Evolutionary conservation across 2,888 invertebrate species (phyloP).

Genomic region (Corythucha ciliata): DNA sequence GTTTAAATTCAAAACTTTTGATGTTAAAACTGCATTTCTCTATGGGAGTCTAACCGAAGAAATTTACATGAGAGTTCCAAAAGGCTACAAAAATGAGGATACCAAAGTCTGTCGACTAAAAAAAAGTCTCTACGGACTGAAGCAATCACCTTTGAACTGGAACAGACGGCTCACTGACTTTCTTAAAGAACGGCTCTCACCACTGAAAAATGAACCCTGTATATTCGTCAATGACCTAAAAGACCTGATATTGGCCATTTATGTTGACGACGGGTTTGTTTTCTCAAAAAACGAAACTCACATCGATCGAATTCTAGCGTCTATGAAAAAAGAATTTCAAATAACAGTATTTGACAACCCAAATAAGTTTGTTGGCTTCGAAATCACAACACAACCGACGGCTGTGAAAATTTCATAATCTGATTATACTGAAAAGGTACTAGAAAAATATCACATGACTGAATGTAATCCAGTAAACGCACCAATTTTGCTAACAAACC

Average conservation of each 20-base stretch:
- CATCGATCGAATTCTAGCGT: slow-evolving; percentile 24
- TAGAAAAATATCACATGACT: slow-evolving; percentile 27
- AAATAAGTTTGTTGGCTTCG: slow-evolving; percentile 29
- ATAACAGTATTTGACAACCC: slow-evolving; percentile 28
- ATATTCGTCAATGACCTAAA: slow-evolving; percentile 23
- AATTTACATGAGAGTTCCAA: slow-evolving; percentile 28
- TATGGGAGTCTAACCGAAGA: slow-evolving; percentile 28
- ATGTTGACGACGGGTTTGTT: slow-evolving; percentile 34
- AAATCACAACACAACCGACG: slow-evolving; percentile 11
- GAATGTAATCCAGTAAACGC: slow-evolving; percentile 23
- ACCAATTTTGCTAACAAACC: not conserved
- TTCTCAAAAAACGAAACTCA: slow-evolving; percentile 22
- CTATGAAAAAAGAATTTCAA: slow-evolving; percentile 30
- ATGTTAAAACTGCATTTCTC: slow-evolving; percentile 32
- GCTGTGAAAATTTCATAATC: slow-evolving; percentile 18
- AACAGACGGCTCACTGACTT: slow-evolving; percentile 22
- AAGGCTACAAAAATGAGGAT: slow-evolving; percentile 22
- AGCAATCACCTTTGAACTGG: slow-evolving; percentile 15
- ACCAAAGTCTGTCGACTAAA: slow-evolving; percentile 24
- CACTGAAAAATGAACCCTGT: slow-evolving; percentile 22
- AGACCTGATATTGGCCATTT: slow-evolving; percentile 28
- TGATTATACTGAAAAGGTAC: slow-evolving; percentile 24
- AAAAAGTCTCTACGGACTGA: slow-evolving; percentile 26
- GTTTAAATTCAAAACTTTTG: slow-evolving; percentile 8
- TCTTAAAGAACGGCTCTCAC: slow-evolving; percentile 19